Conservation (phyloP, 2,888 invertebrate species). For the Drosophila quinaria region DNA sequence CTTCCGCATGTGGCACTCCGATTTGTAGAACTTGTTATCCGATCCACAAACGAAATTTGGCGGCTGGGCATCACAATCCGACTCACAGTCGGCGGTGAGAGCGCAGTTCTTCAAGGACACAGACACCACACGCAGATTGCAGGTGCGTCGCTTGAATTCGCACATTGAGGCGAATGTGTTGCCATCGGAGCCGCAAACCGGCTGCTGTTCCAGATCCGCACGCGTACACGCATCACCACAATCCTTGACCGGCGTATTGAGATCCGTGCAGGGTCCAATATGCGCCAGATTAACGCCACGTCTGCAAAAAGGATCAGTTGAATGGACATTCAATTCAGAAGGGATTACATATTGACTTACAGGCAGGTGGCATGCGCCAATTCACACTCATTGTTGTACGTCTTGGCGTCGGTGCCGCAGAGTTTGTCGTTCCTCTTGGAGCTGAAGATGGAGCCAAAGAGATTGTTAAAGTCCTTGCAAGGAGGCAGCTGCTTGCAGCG, state of each 20-base stretch:
- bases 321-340: background rate
- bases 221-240: constrained; percentile 88
- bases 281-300: constrained; percentile 95
- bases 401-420: constrained; percentile 95
- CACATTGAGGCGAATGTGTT: constrained; percentile 95
- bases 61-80: constrained; percentile 87
- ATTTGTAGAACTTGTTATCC: constrained; percentile 95
- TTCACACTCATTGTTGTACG: constrained; percentile 93
- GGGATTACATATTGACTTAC: constrained; percentile 86
- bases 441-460: constrained; percentile 86
- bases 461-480: constrained; percentile 86
- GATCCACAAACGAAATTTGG: constrained; percentile 94
- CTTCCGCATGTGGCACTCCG: constrained; percentile 96
- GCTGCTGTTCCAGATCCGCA: constrained; percentile 88
- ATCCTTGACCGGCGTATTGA: constrained; percentile 85
- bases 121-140: constrained; percentile 93
- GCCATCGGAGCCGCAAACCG: constrained; percentile 96
- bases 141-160: constrained; percentile 92
- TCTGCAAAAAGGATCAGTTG: constrained; percentile 84
- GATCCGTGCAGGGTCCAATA: constrained; percentile 93
- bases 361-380: constrained; percentile 94
- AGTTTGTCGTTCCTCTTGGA: constrained; percentile 90
- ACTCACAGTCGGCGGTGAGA: constrained; percentile 93
- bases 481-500: constrained; percentile 92
- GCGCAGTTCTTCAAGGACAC: constrained; percentile 94